Conservation (phyloP, 2,797 vertebrate genomes). For the Xenops minutus region DNA sequence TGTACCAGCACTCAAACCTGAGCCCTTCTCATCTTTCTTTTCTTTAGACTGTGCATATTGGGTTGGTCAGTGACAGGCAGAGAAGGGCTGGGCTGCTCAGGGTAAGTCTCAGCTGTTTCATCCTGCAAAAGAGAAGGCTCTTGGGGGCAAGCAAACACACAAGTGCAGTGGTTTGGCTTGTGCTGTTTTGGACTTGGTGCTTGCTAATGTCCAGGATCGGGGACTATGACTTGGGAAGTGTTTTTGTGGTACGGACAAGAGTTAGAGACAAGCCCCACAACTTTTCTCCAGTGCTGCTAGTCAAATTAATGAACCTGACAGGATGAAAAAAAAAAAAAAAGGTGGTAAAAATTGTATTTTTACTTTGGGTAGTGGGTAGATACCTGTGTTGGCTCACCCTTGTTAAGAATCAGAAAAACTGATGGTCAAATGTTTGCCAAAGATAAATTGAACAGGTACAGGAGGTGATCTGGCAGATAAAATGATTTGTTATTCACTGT, state of each 20-base stretch:
- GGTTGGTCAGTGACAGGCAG: background rate
- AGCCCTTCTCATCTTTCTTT: background rate
- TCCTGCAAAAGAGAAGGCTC: background rate
- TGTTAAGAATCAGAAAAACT: background rate
- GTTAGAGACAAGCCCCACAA: background rate
- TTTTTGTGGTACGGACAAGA: background rate
- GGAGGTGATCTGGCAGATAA: background rate
- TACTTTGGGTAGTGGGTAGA: background rate
- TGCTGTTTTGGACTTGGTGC: background rate
- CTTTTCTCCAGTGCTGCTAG: background rate
- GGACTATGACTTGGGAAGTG: background rate
- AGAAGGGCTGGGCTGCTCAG: background rate
- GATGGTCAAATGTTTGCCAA: background rate
- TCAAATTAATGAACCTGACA: background rate
- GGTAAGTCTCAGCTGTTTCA: background rate
- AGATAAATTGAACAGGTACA: background rate
- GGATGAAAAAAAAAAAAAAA: background rate
- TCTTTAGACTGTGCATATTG: background rate
- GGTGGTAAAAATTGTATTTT: background rate
- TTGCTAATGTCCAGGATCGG: background rate
- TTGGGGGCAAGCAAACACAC: background rate
- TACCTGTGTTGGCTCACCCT: background rate
- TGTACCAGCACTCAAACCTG: background rate
- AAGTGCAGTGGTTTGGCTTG: background rate
- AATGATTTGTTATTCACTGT: background rate